Evolutionary conservation across 1,140 invertebrate species (phyloP), one percentile per base, ranked within the genome.

Genomic region (Ceratina calcarata): DNA sequence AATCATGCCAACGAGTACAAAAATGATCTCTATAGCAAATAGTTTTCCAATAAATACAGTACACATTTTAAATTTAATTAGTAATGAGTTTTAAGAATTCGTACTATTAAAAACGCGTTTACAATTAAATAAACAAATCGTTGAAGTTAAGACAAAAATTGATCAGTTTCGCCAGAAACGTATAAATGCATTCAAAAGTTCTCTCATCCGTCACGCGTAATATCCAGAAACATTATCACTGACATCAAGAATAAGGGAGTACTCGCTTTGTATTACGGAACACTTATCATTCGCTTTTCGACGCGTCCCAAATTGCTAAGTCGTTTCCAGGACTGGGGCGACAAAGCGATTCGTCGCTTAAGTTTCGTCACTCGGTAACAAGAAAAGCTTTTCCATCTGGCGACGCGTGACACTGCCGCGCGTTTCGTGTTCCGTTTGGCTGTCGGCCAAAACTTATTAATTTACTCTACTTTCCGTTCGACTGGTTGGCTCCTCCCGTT

Each of bases 351-450:
- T 45, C 15, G 32, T 66, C 58, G 70, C 70, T 62, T 61, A 72
- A 75, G 27, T 66, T 75, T n/a, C 45, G 12, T 20, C 20, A 10
- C 45, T 16, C 7, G 32, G 8, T 7, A 2, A 4, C 37, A 60
- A 68, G 73, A 71, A 73, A 73, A 82, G 73, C 82, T 81, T 67
- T 66, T 72, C 76, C 71, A 45, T 71, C 66, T 72, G 62, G 16
- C 69, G 24, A 58, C 60, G 55, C 71, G 57, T 69, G 53, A 49
- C 55, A 32, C 60, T 45, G 37, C 37, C 37, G 3, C 22, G 16
- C 51, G 45, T 16, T 60, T 68, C 32, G 49, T 49, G 68, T 37
- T n/a, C 49, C 24, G 55, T 55, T 51, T 66, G 73, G 51, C 62
- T 8, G 15, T 27, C 20, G 13, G 4, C 76, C 67, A 22, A 61